Base-by-base conservation (phyloP, 2,113 vertebrate species). In the Apeltes quadracus region DNA sequence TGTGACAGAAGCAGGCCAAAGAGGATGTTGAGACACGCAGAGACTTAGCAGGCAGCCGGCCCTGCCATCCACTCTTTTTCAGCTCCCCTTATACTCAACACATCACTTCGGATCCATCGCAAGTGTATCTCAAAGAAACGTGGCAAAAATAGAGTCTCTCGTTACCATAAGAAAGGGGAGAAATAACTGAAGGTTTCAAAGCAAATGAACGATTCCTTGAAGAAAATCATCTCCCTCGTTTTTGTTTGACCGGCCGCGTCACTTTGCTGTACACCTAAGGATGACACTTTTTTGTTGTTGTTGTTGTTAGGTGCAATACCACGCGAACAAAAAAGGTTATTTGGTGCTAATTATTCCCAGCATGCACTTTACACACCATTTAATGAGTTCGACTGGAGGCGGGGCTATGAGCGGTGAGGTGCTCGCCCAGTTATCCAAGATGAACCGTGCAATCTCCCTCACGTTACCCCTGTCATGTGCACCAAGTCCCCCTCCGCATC, bases 1-100 rank as follows among this genome's bases (percentile, higher is more conserved):
- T 89, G 87, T 90, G 88, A 93, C 91, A 92, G 89, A 93, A 92
- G 88, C 92, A 90, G 90, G 89, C 88, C 90, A 92, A 84, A 83
- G 90, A 90, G 87, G 84, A 89, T 81, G 88, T 79, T 61, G 81
- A 87, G 83, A 88, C 84, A 87, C 80, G 78, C 79, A 84, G 82
- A 83, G 86, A 84, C 85, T 76, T 78, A 88, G 87, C 90, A 89
- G 90, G 87, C 89, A 90, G 89, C 85, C 88, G 83, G 90, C 87
- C 85, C 76, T n/a, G 87, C 84, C 87, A 89, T 88, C 88, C 82
- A 90, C 87, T 88, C 84, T 85, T 90, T 79, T 89, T 90, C 88
- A 89, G 87, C 86, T 91, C 76, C 81, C 82, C 82, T 90, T 90
- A 88, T 73, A 88, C 83, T 91, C 91, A 90, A 85, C 85, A 70